These are phyloP conservation scores for Mareca penelope DNA, from an alignment of 2,797 vertebrate species.

Conservation along the genomic window DNA sequence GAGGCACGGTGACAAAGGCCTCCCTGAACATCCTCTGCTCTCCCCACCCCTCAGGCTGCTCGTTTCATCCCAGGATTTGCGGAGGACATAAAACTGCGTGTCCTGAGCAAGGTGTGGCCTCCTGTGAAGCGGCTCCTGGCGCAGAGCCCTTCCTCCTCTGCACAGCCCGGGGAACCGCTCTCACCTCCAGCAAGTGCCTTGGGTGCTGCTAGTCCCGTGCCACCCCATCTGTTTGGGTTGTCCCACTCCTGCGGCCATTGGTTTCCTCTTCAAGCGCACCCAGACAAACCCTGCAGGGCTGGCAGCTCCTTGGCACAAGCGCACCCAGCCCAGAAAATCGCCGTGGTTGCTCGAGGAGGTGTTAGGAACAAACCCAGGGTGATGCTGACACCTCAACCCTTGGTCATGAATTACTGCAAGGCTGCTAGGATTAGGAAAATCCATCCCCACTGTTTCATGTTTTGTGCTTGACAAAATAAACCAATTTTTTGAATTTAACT, in stretches of 20 bases:
- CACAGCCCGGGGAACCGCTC: accelerated
- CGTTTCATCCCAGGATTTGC: no score
- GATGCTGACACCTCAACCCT: background rate
- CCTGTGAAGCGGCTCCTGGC: background rate
- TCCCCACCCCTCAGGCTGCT: no score
- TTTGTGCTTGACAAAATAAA: background rate
- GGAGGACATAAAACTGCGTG: no score
- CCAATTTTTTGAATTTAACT: background rate
- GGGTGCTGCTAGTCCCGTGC: accelerated
- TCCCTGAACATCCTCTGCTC: no score
- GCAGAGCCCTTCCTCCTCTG: accelerated
- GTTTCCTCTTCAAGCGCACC: background rate
- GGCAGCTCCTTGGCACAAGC: no score
- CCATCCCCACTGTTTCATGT: background rate
- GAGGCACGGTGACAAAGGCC: no score
- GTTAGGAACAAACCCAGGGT: background rate
- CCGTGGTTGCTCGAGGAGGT: background rate
- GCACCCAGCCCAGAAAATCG: background rate
- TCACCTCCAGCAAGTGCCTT: background rate
- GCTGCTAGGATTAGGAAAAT: background rate
- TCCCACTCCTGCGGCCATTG: background rate
- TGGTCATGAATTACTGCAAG: background rate
- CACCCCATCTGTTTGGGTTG: accelerated
- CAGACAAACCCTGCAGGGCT: no score
- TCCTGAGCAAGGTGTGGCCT: background rate